These are phyloP conservation scores for Crocidura indochinensis DNA, from an alignment of 2,797 vertebrate species.

Conservation along the genomic window DNA sequence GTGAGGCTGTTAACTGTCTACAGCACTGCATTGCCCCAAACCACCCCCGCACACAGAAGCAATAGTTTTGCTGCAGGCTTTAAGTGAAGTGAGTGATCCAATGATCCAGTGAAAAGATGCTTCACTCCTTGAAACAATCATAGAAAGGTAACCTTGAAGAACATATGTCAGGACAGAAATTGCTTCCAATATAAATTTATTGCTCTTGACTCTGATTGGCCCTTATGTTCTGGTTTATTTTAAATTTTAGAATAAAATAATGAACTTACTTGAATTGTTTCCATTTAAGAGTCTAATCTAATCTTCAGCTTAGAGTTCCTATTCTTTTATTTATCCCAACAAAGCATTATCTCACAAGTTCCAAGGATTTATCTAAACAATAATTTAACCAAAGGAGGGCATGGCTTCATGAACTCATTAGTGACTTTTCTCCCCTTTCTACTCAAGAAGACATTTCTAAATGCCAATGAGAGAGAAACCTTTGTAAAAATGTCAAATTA, in stretches of 20 bases:
- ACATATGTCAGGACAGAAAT: not conserved
- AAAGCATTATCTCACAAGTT: not conserved
- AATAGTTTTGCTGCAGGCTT: not conserved
- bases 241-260: not conserved
- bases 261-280: not conserved
- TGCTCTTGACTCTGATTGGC: not conserved
- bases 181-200: not conserved
- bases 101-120: not conserved
- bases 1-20: too few relatives aligned
- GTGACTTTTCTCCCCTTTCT: not conserved
- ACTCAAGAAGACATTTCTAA: not conserved
- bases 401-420: not conserved
- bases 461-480: not conserved
- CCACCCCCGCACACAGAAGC: too few relatives aligned
- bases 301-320: not conserved
- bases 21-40: too few relatives aligned
- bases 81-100: not conserved
- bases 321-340: not conserved
- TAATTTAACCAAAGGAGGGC: not conserved
- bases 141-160: not conserved
- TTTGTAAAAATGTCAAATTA: not conserved
- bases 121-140: not conserved
- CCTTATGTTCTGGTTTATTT: not conserved
- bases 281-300: not conserved
- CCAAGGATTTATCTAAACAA: not conserved